Conservation (phyloP, 2,888 invertebrate genomes). For the Notodonta ziczac region DNA sequence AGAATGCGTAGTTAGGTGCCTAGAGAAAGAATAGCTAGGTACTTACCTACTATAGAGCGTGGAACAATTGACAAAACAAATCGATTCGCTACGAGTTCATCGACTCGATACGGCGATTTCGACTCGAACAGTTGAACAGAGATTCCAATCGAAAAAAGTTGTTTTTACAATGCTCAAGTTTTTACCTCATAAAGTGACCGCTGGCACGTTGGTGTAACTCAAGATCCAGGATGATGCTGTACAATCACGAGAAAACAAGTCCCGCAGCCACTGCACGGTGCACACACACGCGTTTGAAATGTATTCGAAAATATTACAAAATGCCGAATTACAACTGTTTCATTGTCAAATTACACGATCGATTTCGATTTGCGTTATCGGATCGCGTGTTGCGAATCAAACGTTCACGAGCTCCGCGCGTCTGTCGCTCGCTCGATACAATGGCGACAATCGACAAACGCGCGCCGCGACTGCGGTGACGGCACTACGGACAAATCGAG, state of each 20-base stretch:
- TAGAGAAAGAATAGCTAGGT: neutral
- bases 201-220: slow-evolving; percentile 90
- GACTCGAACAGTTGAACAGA: slow-evolving; percentile 1
- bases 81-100: slow-evolving; percentile 54
- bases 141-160: neutral
- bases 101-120: slow-evolving; percentile 31
- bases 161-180: neutral
- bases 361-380: slow-evolving; percentile 62
- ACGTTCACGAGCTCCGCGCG: slow-evolving; percentile 68
- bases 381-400: slow-evolving; percentile 68
- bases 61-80: slow-evolving; percentile 44
- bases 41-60: slow-evolving; percentile 19
- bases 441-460: slow-evolving; percentile 84
- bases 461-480: slow-evolving; percentile 78
- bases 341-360: slow-evolving; percentile 61
- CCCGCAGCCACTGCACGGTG: slow-evolving; percentile 62
- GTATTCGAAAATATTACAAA: slow-evolving; percentile 40
- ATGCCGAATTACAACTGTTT: slow-evolving; percentile 47
- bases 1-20: neutral
- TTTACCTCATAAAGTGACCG: slow-evolving; percentile 90
- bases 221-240: slow-evolving; percentile 89
- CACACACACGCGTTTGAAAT: slow-evolving; percentile 46
- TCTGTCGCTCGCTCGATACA: slow-evolving; percentile 70
- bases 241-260: slow-evolving; percentile 47
- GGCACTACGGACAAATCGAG: slow-evolving; percentile 79